These are phyloP conservation scores for Pygocentrus nattereri DNA, from an alignment of 2,797 vertebrate genomes.

Conservation along the genomic window DNA sequence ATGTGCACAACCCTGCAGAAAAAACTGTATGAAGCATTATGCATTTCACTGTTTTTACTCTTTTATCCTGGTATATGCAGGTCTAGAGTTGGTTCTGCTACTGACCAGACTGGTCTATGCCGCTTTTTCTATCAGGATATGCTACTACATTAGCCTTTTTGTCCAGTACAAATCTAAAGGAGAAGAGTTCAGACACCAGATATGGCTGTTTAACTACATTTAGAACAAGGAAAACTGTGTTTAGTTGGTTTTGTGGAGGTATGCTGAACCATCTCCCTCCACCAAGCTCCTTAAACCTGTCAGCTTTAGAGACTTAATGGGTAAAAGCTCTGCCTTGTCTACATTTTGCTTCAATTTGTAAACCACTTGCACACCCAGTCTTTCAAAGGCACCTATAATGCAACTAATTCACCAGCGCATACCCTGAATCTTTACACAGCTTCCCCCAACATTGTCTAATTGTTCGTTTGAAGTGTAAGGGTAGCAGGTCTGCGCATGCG, in stretches of 20 bases:
- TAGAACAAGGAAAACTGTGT: neutral
- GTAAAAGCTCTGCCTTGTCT: neutral
- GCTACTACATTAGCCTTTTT: too few relatives aligned
- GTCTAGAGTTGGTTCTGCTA: too few relatives aligned
- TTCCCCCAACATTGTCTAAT: neutral
- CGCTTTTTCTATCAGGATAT: too few relatives aligned
- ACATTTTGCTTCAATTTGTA: conserved; percentile 28
- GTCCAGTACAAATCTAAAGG: too few relatives aligned
- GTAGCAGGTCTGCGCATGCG: conserved; percentile 5
- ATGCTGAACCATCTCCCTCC: neutral
- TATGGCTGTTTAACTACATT: neutral
- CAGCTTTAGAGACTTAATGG: neutral
- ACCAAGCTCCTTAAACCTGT: conserved; percentile 11
- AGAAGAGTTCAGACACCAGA: neutral
- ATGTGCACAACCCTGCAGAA: too few relatives aligned
- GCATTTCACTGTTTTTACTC: too few relatives aligned
- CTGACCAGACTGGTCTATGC: too few relatives aligned
- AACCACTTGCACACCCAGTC: conserved; percentile 19
- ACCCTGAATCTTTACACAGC: conserved; percentile 14
- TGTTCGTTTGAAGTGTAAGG: neutral
- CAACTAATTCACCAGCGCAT: conserved; percentile 6
- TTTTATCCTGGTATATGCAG: too few relatives aligned
- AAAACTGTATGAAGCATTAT: too few relatives aligned
- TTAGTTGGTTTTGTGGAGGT: neutral
- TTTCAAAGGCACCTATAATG: conserved; percentile 18